Conservation (phyloP, 2,888 invertebrate species). For the Orthonevra nobilis region DNA sequence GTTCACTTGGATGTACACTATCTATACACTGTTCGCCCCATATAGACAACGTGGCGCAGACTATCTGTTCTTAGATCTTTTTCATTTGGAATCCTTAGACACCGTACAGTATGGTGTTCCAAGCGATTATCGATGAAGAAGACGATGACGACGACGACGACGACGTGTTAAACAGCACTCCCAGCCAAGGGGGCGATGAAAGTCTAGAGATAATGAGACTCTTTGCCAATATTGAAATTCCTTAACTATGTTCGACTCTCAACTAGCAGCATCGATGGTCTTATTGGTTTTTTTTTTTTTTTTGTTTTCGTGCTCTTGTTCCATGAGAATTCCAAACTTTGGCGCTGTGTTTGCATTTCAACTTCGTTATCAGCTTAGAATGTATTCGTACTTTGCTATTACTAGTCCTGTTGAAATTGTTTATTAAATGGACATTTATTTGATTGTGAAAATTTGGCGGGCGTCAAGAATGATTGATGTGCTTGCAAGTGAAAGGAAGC, state of each 20-base stretch:
- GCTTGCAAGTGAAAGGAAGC: too few species aligned
- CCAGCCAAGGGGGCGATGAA: constrained; percentile 36
- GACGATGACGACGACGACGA: constrained; percentile 29
- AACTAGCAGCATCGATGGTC: constrained; percentile 8
- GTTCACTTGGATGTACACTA: background rate
- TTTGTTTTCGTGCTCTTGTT: too few species aligned
- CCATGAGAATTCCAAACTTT: constrained; percentile 27
- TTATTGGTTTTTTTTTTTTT: background rate
- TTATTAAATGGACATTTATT: too few species aligned
- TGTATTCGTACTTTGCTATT: background rate
- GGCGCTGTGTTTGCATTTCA: constrained; percentile 20
- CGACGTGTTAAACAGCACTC: constrained; percentile 45
- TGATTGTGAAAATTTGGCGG: too few species aligned
- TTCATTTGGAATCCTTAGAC: constrained; percentile 32
- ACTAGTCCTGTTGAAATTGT: background rate
- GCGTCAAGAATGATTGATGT: too few species aligned
- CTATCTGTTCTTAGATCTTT: constrained; percentile 41
- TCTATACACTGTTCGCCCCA: background rate
- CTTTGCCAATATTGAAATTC: constrained; percentile 52
- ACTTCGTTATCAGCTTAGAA: background rate
- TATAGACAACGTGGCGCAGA: constrained; percentile 37
- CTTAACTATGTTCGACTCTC: constrained; percentile 32
- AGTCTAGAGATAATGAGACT: constrained; percentile 47
- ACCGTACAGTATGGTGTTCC: constrained; percentile 37
- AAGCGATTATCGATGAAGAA: constrained; percentile 52